Evolutionary conservation across 2,797 vertebrate species (phyloP).

Genomic region (Nasua narica): DNA sequence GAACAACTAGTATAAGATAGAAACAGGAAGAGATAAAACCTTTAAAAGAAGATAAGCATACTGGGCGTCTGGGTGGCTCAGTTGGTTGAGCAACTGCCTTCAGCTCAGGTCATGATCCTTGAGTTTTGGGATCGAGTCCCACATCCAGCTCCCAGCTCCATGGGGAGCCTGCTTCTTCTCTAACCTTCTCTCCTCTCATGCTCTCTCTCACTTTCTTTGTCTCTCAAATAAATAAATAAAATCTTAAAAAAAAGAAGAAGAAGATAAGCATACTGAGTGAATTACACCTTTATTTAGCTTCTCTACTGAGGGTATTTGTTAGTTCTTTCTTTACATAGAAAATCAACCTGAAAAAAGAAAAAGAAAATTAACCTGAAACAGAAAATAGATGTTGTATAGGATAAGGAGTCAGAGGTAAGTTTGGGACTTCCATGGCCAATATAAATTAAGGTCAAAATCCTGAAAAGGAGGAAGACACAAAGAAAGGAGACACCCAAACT

Average conservation of each 20-base stretch:
- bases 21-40: not conserved
- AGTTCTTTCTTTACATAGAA: not conserved
- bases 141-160: too few relatives aligned
- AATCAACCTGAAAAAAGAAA: not conserved
- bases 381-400: not conserved
- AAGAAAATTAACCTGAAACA: not conserved
- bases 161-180: too few relatives aligned
- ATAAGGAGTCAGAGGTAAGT: not conserved
- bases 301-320: not conserved
- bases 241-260: not conserved
- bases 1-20: not conserved
- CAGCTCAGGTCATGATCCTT: too few relatives aligned
- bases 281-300: not conserved
- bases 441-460: not conserved
- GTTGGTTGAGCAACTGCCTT: too few relatives aligned
- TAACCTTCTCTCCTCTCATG: too few relatives aligned
- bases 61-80: too few relatives aligned
- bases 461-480: not conserved
- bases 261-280: not conserved
- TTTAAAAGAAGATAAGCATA: not conserved
- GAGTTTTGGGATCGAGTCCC: too few relatives aligned
- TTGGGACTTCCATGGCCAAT: not conserved
- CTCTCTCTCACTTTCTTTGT: too few relatives aligned
- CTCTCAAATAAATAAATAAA: too few relatives aligned
- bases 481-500: not conserved